Evolutionary conservation across 1,140 invertebrate genomes (phyloP).

Genomic region (Solen grandis): DNA sequence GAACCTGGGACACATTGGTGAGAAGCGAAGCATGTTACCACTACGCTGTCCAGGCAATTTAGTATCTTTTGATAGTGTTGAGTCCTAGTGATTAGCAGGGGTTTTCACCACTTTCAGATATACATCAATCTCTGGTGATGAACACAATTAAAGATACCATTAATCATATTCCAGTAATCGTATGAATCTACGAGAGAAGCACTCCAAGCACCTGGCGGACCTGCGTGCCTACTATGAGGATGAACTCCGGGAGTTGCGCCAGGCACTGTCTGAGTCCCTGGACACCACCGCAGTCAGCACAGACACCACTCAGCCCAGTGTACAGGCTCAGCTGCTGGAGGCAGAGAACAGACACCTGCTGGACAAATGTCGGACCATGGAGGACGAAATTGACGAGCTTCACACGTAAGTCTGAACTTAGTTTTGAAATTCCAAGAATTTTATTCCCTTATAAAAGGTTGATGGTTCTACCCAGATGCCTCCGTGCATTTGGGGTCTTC

Average conservation of each 20-base stretch:
- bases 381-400: slow-evolving; percentile 60
- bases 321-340: slow-evolving; percentile 40
- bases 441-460: no score
- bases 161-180: slow-evolving; percentile 55
- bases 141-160: no score
- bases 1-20: no score
- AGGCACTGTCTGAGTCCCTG: slow-evolving; percentile 51
- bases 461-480: no score
- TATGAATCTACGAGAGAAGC: slow-evolving; percentile 70
- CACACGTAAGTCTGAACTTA: slow-evolving; percentile 55
- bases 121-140: no score
- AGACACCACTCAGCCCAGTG: slow-evolving; percentile 1
- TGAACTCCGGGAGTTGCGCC: slow-evolving; percentile 64
- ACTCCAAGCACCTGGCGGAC: slow-evolving; percentile 70
- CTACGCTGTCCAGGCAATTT: no score
- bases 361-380: slow-evolving; percentile 53
- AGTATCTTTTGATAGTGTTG: no score
- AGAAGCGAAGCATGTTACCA: no score
- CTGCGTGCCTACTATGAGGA: slow-evolving; percentile 70
- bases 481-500: no score
- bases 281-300: slow-evolving; percentile 19
- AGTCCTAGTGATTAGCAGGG: no score
- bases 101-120: no score
- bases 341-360: slow-evolving; percentile 65
- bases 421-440: no score